These are phyloP conservation scores for Leucozona laternaria DNA, from an alignment of 2,888 invertebrate species.

Conservation along the genomic window DNA sequence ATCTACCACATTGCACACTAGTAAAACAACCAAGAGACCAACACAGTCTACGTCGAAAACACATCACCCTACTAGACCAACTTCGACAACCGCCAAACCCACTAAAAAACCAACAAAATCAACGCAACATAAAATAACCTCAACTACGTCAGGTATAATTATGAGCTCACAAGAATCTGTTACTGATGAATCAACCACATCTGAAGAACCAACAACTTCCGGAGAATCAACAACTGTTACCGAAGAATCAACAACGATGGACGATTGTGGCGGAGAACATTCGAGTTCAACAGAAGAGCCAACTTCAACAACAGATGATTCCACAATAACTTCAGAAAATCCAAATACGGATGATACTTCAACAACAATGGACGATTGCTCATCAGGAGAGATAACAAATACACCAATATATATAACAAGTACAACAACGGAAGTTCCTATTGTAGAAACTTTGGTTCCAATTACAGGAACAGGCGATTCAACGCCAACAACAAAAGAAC, in stretches of 20 bases:
- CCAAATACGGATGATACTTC: slow-evolving; percentile 56
- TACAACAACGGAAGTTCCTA: slow-evolving; percentile 10
- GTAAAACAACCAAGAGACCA: slow-evolving; percentile 32
- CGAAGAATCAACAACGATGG: slow-evolving; percentile 3
- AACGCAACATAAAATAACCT: neutral
- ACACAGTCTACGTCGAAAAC: neutral
- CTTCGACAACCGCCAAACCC: neutral
- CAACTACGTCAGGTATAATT: neutral
- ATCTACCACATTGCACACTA: neutral
- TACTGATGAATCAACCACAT: neutral
- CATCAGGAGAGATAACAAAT: neutral
- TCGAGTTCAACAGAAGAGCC: neutral
- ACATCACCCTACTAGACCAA: neutral
- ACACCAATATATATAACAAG: neutral
- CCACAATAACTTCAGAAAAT: slow-evolving; percentile 15
- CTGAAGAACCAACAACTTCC: slow-evolving; percentile 1
- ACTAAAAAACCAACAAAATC: neutral
- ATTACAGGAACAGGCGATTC: neutral
- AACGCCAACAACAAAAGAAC: neutral
- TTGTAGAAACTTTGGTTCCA: slow-evolving; percentile 3
- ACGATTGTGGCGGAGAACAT: neutral
- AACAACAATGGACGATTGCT: slow-evolving; percentile 18
- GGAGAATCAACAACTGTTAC: slow-evolving; percentile 5
- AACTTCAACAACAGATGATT: neutral
- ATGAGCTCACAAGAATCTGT: slow-evolving; percentile 16